phyloP scores from a whole-genome alignment of 2,888 invertebrate species.

The Adela reaumurella region DNA sequence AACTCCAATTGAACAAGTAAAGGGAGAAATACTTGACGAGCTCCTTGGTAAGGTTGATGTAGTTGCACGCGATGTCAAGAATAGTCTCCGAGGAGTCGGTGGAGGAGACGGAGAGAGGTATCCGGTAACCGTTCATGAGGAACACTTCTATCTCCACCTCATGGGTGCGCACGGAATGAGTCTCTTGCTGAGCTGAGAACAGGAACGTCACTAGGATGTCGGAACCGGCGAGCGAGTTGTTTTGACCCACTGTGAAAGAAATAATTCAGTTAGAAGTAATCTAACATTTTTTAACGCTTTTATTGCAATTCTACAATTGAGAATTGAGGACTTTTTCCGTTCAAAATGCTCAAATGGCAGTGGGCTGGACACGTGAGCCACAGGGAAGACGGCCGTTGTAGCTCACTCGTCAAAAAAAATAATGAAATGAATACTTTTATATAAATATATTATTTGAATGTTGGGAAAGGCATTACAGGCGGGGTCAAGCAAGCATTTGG shows the following conservation, averaged over 20 bases:
- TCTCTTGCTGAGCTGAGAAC: constrained; percentile 89
- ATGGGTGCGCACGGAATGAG: constrained; percentile 62
- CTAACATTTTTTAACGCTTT: too few species aligned
- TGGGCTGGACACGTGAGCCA: too few species aligned
- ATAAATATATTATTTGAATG: too few species aligned
- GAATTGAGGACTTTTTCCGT: too few species aligned
- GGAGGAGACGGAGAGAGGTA: constrained; percentile 74
- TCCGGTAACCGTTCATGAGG: constrained; percentile 83
- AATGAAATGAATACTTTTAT: too few species aligned
- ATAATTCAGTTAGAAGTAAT: too few species aligned
- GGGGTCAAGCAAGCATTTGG: too few species aligned
- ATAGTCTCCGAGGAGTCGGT: constrained; percentile 82
- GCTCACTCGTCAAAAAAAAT: too few species aligned
- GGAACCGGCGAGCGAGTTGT: constrained; percentile 72
- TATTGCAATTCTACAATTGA: too few species aligned
- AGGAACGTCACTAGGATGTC: constrained; percentile 84
- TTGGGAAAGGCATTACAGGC: too few species aligned
- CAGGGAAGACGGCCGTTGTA: too few species aligned
- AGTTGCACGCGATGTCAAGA: constrained; percentile 75
- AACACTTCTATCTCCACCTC: constrained; percentile 77
- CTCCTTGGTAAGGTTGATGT: constrained; percentile 76
- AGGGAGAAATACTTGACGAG: constrained; percentile 86
- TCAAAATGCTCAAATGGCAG: too few species aligned
- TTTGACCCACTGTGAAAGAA: constrained; percentile 76
- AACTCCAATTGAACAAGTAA: constrained; percentile 78